These are phyloP conservation scores for Carlito syrichta DNA, from an alignment of 2,113 vertebrate species.

Conservation along the genomic window DNA sequence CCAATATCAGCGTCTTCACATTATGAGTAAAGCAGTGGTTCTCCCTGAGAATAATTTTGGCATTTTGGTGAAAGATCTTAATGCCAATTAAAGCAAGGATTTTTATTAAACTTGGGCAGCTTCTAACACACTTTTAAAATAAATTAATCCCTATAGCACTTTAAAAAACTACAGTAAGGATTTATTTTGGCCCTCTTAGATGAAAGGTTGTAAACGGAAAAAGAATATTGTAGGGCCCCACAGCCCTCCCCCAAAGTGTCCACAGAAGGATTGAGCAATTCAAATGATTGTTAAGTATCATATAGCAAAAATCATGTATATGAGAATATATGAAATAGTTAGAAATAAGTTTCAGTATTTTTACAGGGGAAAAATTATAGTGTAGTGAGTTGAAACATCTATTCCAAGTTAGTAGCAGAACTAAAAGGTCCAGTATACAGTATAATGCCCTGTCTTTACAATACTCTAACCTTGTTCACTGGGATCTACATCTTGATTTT, in stretches of 20 bases:
- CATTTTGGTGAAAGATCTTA: background rate
- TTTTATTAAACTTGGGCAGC: background rate
- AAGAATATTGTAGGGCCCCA: background rate
- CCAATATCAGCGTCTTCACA: background rate
- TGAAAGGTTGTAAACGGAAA: background rate
- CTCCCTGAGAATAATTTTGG: background rate
- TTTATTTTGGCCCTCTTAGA: background rate
- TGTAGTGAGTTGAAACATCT: background rate
- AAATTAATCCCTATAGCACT: background rate
- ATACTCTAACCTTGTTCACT: background rate
- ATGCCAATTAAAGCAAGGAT: background rate
- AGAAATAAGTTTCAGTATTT: background rate
- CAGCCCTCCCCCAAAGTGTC: background rate
- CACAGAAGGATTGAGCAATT: background rate
- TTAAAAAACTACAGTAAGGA: background rate
- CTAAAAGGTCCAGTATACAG: background rate
- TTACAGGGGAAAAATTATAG: background rate
- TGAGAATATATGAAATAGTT: background rate
- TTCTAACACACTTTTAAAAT: background rate
- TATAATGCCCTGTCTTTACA: background rate
- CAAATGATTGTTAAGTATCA: background rate
- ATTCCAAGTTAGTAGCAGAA: background rate
- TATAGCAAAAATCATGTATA: background rate
- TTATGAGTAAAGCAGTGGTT: background rate
- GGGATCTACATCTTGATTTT: background rate